Conservation (phyloP, 2,797 vertebrate species). For the Myoxocephalus aenaeus region DNA sequence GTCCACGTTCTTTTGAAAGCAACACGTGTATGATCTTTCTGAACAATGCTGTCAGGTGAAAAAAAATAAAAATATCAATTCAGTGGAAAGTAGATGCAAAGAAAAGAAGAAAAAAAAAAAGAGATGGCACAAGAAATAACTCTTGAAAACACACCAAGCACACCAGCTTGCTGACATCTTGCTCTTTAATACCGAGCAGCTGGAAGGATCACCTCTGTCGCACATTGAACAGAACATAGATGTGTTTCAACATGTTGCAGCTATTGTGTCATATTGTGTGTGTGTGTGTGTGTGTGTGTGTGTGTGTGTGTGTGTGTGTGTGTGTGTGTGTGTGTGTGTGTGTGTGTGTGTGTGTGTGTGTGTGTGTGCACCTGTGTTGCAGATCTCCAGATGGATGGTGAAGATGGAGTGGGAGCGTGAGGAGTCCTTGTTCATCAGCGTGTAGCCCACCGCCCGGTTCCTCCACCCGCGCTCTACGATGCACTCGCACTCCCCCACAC, state of each 20-base stretch:
- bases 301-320: conserved; percentile 25
- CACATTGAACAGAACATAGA: background rate
- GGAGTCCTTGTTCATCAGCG: conserved; percentile 93
- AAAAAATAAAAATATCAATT: background rate
- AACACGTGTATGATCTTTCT: background rate
- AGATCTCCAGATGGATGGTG: conserved; percentile 92
- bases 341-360: conserved; percentile 5
- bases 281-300: conserved; percentile 5
- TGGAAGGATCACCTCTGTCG: background rate
- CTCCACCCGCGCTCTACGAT: conserved; percentile 89
- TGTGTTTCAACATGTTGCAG: background rate
- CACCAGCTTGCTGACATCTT: background rate
- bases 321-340: conserved; percentile 22
- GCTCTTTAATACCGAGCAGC: background rate
- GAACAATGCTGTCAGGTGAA: background rate
- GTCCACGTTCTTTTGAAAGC: background rate
- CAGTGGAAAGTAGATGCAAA: background rate
- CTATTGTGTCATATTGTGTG: background rate
- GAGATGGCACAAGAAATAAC: background rate
- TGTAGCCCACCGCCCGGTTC: conserved; percentile 90
- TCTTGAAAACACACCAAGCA: background rate
- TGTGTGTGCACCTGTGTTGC: conserved; percentile 78
- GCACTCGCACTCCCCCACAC: conserved; percentile 87
- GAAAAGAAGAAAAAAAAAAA: too few species aligned
- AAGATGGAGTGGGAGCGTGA: conserved; percentile 94